Evolutionary conservation across 2,113 vertebrate genomes (phyloP), one percentile per base, ranked within the genome.

Genomic region (Macquaria australasica): DNA sequence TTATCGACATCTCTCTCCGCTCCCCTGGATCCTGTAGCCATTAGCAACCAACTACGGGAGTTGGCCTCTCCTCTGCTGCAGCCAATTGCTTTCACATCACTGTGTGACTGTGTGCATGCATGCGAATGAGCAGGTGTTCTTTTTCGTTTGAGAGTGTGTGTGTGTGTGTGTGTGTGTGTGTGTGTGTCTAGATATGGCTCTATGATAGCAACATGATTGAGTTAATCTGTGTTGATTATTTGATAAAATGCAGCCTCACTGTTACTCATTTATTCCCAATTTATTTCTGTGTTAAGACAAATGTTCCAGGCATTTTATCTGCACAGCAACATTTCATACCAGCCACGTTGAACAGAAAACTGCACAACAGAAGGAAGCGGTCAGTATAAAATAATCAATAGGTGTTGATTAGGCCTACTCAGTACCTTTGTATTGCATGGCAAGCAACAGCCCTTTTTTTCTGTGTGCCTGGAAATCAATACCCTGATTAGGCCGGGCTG

Each of bases 1-100:
- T 93, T 94, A 93, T 93, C 86, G 88, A 94, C 94, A 91, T 91
- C 82, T 88, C 85, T 87, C 84, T 28, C 78, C 67, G 55, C 89
- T 92, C 89, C 91, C 92, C 87, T 89, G 93, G 92, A 95, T 93
- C 89, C 91, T 91, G 95, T 95, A 94, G 94, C 95, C 94, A 95
- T 95, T 95, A 95, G 94, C 95, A 95, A 96, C 95, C 91, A 74
- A 68, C 92, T 92, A 87, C 51, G 81, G 84, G 94, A 94, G 84
- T 82, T 87, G 89, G 92, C 91, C 91, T 92, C 86, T 88, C 87
- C 86, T 87, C 81, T 73, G 81, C 73, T 89, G 89, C 87, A 89
- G 94, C 93, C 95, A 93, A 95, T 95, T 88, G 91, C 92, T 93
- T 85, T 94, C 88, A 93, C 89, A 91, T 91, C 88, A 76, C 87